Evolutionary conservation across 2,888 invertebrate species (phyloP).

Genomic region (Sarcophaga caerulescens): DNA sequence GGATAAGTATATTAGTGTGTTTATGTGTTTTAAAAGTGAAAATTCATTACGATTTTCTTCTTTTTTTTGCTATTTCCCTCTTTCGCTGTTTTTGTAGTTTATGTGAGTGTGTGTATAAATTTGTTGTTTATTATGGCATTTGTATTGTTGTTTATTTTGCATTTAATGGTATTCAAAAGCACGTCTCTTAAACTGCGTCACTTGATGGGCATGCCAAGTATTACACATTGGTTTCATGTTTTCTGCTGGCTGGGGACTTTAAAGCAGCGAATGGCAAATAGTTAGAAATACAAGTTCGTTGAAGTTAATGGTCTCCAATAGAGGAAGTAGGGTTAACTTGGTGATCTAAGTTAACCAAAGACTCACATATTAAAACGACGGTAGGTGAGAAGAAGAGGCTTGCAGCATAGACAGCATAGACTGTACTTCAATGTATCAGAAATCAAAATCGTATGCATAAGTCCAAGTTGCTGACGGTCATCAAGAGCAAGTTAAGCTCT

Average conservation of each 20-base stretch:
- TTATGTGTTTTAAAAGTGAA: conserved; percentile 23
- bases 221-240: conserved; percentile 9
- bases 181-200: conserved; percentile 55
- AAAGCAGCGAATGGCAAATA: background rate
- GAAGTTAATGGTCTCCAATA: no score
- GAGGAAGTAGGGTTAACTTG: no score
- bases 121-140: background rate
- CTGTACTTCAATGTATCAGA: no score
- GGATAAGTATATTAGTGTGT: background rate
- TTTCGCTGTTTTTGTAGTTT: conserved; percentile 6
- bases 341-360: no score
- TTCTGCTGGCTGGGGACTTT: conserved; percentile 13
- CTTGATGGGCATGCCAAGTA: conserved; percentile 12
- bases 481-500: no score
- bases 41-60: conserved; percentile 45
- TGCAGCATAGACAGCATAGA: no score
- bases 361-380: no score
- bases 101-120: background rate
- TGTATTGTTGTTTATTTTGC: conserved; percentile 24
- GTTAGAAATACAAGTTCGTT: background rate
- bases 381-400: no score
- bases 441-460: no score
- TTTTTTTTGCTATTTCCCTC: background rate
- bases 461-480: no score
- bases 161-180: conserved; percentile 54